Percentiles rank a stretch among this genome's conserved stretches.
Conservation (phyloP, 2,888 invertebrate species). For the Zeuzera pyrina region DNA sequence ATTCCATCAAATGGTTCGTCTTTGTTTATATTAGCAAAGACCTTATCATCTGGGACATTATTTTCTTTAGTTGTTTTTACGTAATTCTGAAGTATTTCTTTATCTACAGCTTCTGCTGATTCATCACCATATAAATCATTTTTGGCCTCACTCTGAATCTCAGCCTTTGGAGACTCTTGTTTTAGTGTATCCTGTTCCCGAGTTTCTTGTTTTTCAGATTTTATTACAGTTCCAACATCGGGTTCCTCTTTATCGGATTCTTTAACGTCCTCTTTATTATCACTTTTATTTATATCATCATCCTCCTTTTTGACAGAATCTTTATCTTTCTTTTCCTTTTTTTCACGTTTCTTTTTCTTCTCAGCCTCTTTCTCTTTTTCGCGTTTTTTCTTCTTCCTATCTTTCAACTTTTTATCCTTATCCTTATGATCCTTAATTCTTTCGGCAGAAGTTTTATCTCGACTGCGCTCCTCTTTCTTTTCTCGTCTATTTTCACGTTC, state of each 20-base stretch:
- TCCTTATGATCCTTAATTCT: conserved; percentile 70
- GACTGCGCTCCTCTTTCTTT: conserved; percentile 63
- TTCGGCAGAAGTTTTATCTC: conserved; percentile 57
- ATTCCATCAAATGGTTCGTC: conserved; percentile 72
- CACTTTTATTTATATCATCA: conserved; percentile 35
- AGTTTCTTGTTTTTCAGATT: conserved; percentile 24
- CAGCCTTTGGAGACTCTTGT: conserved; percentile 20
- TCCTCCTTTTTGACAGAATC: conserved; percentile 43
- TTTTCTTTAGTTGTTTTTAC: conserved; percentile 48
- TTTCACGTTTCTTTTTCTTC: conserved; percentile 67
- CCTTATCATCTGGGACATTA: conserved; percentile 26
- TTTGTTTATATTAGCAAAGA: conserved; percentile 47
- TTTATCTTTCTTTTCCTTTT: conserved; percentile 71
- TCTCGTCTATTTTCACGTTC: conserved; percentile 69
- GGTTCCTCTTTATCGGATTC: conserved; percentile 32
- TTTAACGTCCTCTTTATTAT: conserved; percentile 34
- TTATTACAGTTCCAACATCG: conserved; percentile 17
- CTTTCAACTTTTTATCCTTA: conserved; percentile 63
- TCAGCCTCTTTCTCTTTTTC: conserved; percentile 62
- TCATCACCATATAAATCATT: conserved; percentile 71
- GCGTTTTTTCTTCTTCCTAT: conserved; percentile 55
- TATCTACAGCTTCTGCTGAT: conserved; percentile 67
- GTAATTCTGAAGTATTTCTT: conserved; percentile 72
- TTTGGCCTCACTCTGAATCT: conserved; percentile 26
- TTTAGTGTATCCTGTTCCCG: conserved; percentile 20